Evolutionary conservation across 2,888 invertebrate species (phyloP), one percentile per base, ranked within the genome.

Genomic region (Gisinianus flammeolus): DNA sequence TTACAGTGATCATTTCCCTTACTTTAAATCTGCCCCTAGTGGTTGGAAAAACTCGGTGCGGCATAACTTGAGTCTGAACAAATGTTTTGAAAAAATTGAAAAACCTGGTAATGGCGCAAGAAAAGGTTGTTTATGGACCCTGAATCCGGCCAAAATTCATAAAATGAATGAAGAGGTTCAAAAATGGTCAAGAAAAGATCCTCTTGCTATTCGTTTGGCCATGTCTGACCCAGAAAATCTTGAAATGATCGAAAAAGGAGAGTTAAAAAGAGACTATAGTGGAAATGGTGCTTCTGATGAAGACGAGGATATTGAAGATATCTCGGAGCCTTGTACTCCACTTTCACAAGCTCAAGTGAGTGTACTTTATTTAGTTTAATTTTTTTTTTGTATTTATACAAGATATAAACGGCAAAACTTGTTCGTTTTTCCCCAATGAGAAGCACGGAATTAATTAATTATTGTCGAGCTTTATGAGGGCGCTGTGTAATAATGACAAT

Each of bases 11-110:
- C 97, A 98, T 87, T 98, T 98, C 87, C 98, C 98, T 0, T 98
- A 97, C 87, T 98, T 98, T 87, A 97, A 97, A 89, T 97, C 96
- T 0, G 98, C 98, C 12, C 98, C 97, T 28, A 95, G 94, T 86
- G 98, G 98, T 22, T 98, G 98, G 98, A 98, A 98, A 88, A 98
- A 98, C 87, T 98, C 98, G 3, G 98, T 98, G 0, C 90, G 98
- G 84, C 98, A 98, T 87, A 98, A 98, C 89, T 89, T 98, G 84
- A 97, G 97, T 83, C 88, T 98, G 85, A 98, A 98, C 89, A 98
- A 98, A 88, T 98, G 98, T 88, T 98, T 98, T 88, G 97, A 97
- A 86, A 98, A 98, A 88, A 97, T 98, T 81, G 97, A 98, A 86
- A 95, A 97, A 85, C 97, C 97, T 0, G 92, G 93, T 67, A 94